Base-by-base conservation (phyloP, 30 jellyfish, hydroid and myxozoan genomes). In the Aurelia sp. region DNA sequence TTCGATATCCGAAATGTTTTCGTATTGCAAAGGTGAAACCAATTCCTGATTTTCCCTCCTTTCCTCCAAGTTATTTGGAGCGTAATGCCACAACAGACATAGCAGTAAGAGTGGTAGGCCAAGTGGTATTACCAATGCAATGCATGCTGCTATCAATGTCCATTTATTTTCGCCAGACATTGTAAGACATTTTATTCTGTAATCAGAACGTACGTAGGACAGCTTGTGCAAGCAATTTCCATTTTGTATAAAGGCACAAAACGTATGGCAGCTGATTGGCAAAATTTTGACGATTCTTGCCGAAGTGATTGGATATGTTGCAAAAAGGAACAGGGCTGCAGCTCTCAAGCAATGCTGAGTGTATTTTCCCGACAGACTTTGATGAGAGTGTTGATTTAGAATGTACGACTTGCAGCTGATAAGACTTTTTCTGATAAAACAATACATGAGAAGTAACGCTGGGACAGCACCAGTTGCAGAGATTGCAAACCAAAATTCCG, bases 391-490 rank as follows among this genome's bases (percentile, higher is more conserved):
- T 15, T 19, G 35, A 21, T 18, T 51, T 51, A 12, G 31, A 10
- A 12, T 18, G 50, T 19, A 50, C 11, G 11, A 40, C 51, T 40
- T 40, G 66, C 62, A 66, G 19, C 0, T 35, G 18, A 82, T 4
- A 51, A 8, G 22, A 16, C 18, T 16, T 21, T 71, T 22, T 31
- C 21, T 85, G 0, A 74, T 53, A 11, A 64, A 60, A 48, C 60
- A 85, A 33, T 69, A 72, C 4, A 85, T 31, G 15, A 73, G 20
- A 21, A 75, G 20, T 4, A 62, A 27, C 2, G 73, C 13, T 16
- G 94, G 94, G 37, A 73, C 41, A 23, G 81, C 88, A 4, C 31
- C 69, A 4, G 94, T 85, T 19, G 94, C 94, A 31, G 20, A 41
- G 6, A 85, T 4, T 8, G 81, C 79, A 59, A 85, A 18, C 83